Percentiles rank a stretch among this genome's conserved stretches.
phyloP scores from a whole-genome alignment of 2,113 vertebrate genomes.

The Catharus bicknelli region DNA sequence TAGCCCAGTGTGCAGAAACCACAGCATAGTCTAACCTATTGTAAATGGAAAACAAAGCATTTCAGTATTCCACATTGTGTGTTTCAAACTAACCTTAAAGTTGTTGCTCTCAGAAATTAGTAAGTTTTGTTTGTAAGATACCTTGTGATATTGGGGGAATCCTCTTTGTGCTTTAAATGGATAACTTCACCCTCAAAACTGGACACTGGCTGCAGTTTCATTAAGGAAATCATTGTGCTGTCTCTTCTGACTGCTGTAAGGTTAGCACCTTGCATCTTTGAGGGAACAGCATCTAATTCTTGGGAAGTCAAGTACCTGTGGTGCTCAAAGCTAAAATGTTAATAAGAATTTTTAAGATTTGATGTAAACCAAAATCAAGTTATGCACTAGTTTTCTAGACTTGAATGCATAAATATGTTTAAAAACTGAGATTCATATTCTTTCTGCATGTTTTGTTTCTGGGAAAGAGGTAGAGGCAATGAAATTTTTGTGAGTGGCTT shows the following conservation, averaged over 20 bases:
- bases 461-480: background rate
- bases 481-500: background rate
- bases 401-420: background rate
- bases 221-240: background rate
- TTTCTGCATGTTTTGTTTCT: accelerated
- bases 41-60: conserved; percentile 22
- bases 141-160: conserved; percentile 46
- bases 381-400: background rate
- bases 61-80: conserved; percentile 14
- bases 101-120: conserved; percentile 33
- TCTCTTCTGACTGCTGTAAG: background rate
- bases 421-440: background rate
- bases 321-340: background rate
- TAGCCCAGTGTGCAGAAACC: background rate
- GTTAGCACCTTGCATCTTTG: background rate
- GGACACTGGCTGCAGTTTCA: background rate
- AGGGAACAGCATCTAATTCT: background rate
- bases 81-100: conserved; percentile 41
- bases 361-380: background rate
- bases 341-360: background rate
- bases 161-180: conserved; percentile 30
- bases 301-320: background rate
- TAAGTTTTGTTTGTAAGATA: background rate
- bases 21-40: background rate
- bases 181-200: background rate